These are phyloP conservation scores for Engystomops pustulosus DNA, from an alignment of 2,113 vertebrate species.

Conservation along the genomic window DNA sequence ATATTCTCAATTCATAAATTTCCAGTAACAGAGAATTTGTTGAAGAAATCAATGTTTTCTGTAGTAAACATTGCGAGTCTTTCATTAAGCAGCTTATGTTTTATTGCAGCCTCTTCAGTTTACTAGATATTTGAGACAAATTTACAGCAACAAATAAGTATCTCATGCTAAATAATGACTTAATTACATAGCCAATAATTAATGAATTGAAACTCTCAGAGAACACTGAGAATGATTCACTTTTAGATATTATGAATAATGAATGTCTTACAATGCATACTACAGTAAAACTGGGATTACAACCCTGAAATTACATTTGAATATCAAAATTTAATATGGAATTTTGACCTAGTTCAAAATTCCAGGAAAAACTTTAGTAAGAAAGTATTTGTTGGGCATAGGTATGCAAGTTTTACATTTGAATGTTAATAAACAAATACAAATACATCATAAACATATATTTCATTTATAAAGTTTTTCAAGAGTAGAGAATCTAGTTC, in stretches of 20 bases:
- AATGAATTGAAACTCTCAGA: constrained; percentile 27
- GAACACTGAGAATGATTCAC: constrained; percentile 45
- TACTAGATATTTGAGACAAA: constrained; percentile 11
- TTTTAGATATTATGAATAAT: constrained; percentile 54
- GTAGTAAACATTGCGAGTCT: not conserved
- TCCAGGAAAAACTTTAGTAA: not conserved
- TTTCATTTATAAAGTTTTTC: no score
- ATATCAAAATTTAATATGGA: constrained; percentile 38
- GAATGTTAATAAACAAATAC: no score
- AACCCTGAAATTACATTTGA: constrained; percentile 14
- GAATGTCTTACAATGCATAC: constrained; percentile 32
- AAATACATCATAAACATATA: no score
- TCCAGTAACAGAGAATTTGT: not conserved
- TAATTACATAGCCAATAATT: constrained; percentile 55
- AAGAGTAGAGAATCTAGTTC: no score
- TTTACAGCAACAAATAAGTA: constrained; percentile 54
- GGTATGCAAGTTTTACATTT: no score
- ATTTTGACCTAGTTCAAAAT: constrained; percentile 13
- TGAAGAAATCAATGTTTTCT: not conserved
- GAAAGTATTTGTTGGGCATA: no score
- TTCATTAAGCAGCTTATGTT: not conserved
- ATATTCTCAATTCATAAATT: no score
- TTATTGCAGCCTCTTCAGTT: not conserved
- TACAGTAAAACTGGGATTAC: constrained; percentile 37
- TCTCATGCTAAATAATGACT: constrained; percentile 37